These are phyloP conservation scores for Periophthalmus magnuspinnatus DNA, from an alignment of 2,797 vertebrate species.

Conservation along the genomic window DNA sequence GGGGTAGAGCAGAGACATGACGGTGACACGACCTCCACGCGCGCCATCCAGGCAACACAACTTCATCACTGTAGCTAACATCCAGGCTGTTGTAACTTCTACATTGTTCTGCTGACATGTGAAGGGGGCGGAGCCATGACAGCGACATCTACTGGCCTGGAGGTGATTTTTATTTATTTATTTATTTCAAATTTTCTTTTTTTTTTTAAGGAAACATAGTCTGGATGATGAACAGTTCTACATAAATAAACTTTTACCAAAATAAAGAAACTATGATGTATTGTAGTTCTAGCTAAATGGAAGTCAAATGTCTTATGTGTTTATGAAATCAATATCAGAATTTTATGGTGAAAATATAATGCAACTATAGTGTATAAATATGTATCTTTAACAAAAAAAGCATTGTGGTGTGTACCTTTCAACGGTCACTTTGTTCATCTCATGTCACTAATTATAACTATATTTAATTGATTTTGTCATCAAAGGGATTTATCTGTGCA, in stretches of 20 bases:
- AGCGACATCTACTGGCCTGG: conserved; percentile 16
- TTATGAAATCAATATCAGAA: too few species aligned
- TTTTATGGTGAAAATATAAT: not conserved
- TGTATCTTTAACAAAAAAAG: not conserved
- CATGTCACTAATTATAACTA: not conserved
- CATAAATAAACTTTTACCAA: too few species aligned
- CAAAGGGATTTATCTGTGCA: conserved; percentile 4
- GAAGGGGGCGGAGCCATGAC: accelerated
- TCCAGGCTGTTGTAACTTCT: not conserved
- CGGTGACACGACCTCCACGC: conserved; percentile 35
- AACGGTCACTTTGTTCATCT: not conserved
- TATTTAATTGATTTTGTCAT: not conserved
- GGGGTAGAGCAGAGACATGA: conserved; percentile 69
- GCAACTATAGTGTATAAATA: not conserved
- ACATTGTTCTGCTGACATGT: not conserved
- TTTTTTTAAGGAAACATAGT: too few species aligned
- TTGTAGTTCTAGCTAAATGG: too few species aligned
- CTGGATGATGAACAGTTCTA: too few species aligned
- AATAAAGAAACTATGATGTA: too few species aligned
- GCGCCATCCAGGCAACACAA: not conserved
- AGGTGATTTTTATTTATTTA: too few species aligned
- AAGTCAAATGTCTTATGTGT: too few species aligned
- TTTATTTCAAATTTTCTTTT: too few species aligned
- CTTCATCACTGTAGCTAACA: not conserved
- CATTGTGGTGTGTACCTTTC: not conserved